Evolutionary conservation across 2,888 invertebrate genomes (phyloP), one percentile per base, ranked within the genome.

Genomic region (Choristoneura rosaceana): DNA sequence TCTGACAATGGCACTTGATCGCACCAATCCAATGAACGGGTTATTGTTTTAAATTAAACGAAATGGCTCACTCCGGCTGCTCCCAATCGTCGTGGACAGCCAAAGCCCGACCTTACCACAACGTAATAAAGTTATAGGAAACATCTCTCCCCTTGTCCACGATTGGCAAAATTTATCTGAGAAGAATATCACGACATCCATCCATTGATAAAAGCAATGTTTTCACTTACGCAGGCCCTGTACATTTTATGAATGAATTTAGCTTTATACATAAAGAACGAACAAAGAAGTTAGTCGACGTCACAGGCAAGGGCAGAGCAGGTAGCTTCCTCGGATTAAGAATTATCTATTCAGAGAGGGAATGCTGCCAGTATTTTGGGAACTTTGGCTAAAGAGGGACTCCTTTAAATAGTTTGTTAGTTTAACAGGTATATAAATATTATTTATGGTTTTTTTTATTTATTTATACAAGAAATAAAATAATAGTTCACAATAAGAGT

Each of bases 1-100:
- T 77, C 75, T 80, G 76, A 10, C 70, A 69, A 64, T 63, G 78
- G 73, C 73, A 74, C 77, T 65, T 70, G 73, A 63, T 69, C 63
- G 75, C n/a, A 9, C 76, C 74, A 71, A 76, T 73, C 74, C 76
- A 71, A 76, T 58, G 58, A 66, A 7, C 52, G n/a, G 75, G 78
- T 83, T 78, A 83, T 83, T 85, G 86, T 84, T 82, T 84, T 82
- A 81, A 84, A 84, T 86, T 83, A 82, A 77, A 78, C 77, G 69
- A 81, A 83, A 80, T 81, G 78, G 82, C 75, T 50, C 80, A 74
- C 70, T 71, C 75, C 69, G 5, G 10, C 38, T 5, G 43, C 15
- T 62, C 15, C 12, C 17, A 34, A 8, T 10, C 4, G 14, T 17
- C 17, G 10, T 17, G 10, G 7, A 7, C 15, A 12, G n/a, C 12